Base-by-base conservation (phyloP, 2,888 invertebrate genomes). In the Drosophila pullipes region DNA sequence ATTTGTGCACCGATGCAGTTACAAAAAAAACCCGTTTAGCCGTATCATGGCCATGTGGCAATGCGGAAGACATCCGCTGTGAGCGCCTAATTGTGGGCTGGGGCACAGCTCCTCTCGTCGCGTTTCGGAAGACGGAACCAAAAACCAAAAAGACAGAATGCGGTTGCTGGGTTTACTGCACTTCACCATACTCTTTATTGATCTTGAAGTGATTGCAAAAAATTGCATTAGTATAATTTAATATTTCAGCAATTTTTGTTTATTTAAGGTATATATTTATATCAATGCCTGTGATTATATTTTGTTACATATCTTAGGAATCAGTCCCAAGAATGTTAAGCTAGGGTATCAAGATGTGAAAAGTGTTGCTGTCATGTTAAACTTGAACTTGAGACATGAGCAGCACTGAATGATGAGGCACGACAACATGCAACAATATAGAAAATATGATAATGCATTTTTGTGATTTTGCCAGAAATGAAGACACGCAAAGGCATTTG, bases 371-470 rank as follows among this genome's bases (percentile, higher is more conserved):
- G 33, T 50, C 57, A 55, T 57, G 35, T 57, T 80, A 78, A 87
- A 91, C 91, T 91, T 87, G 91, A 87, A 87, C 87, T 87, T 87
- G 89, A 89, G 74, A 66, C 63, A 61, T 67, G 69, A 64, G 77
- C 71, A 65, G 75, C 69, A 66, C 58, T 52, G 52, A 54, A 37
- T 54, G 54, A 61, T 50, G 69, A 30, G 55, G 74, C 71, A 39
- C 28, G 39, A 58, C 41, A 44, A 62, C 85, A 73, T 78, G 85
- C 83, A 83, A 76, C 82, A 78, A 70, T 72, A 58, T 64, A 64
- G 60, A 76, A 69, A 83, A 76, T 76, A 60, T 7, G 3, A 3
- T 28, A n/a, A n/a, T n/a, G 57, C 28, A 39, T 30, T 28, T 39
- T 63, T 66, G 55, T 31, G 58, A 31, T 52, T 65, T 75, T 83